Base-by-base conservation (phyloP, 2,797 vertebrate genomes). In the Hyperoplus immaculatus region DNA sequence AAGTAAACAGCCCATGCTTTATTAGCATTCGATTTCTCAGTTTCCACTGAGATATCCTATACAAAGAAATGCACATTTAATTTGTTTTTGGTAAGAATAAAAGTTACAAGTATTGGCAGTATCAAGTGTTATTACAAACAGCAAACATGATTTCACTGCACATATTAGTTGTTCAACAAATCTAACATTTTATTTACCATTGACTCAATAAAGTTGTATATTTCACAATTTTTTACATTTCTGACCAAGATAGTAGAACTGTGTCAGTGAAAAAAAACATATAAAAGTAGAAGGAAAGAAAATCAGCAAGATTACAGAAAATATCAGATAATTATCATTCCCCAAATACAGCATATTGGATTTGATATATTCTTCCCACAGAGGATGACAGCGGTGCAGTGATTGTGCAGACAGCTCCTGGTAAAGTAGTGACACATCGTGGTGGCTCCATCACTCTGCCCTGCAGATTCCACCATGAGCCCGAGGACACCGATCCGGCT, bases 381-480 rank as follows among this genome's bases (percentile, higher is more conserved):
- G 97, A 98, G 94, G 97, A 97, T 0, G 97, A 98, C 79, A 97
- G 95, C 0, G 98, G 97, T 0, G 96, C 97, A 0, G 97, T 98
- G 88, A 96, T 98, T 1, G 98, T 98, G 72, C 97, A 99, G 90
- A 99, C 97, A 0, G 98, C 98, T 0, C 98, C 97, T 0, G 98
- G 97, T 50, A 97, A 98, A 88, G 97, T 99, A 88, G 93, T 98
- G 82, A 98, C 97, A 0, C 98, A 99, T 86, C 96, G 98, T 0
- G 98, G 97, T 0, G 97, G 97, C 84, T 97, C 97, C 87, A 98
- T 99, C 92, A 97, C 97, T 72, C 93, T 99, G 82, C 97, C 97
- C 55, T 99, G 98, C 91, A 96, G 97, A 9, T 99, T 96, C 93
- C 97, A 97, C 91, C 97, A 99, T 0, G 97, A 99, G 69, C 93